Percentiles rank a stretch among this genome's conserved stretches.
phyloP scores from a whole-genome alignment of 2,113 vertebrate genomes.

The Eurypyga helias region DNA sequence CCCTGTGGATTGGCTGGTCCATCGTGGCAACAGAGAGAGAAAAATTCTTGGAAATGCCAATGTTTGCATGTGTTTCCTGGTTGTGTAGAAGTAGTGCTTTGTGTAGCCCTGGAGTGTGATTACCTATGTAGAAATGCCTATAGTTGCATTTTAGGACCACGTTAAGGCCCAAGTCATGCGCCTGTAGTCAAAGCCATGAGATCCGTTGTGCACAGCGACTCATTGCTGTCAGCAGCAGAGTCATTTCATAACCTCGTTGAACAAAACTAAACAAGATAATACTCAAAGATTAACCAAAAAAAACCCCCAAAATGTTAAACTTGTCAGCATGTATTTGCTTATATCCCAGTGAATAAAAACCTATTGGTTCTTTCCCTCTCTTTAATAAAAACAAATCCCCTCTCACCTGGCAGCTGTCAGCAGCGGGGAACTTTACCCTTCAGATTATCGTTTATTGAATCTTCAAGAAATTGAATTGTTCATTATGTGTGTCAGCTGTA shows the following conservation, averaged over 20 bases:
- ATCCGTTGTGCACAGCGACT: neutral
- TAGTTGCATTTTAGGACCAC: neutral
- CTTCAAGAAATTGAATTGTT: constrained; percentile 56
- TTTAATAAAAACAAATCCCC: constrained; percentile 37
- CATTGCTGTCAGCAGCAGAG: neutral
- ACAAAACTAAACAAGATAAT: neutral
- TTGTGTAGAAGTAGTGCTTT: neutral
- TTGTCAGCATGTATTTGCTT: neutral
- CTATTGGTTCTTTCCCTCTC: neutral
- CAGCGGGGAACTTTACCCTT: constrained; percentile 6
- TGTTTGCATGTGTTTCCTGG: rapidly evolving
- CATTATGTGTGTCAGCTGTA: constrained; percentile 27
- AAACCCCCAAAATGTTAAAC: neutral
- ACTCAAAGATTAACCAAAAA: neutral
- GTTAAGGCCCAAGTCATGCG: neutral
- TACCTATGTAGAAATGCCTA: rapidly evolving
- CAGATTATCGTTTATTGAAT: constrained; percentile 55
- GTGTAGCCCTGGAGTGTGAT: neutral
- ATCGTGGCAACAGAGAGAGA: neutral
- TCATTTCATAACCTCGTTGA: neutral
- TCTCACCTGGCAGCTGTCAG: constrained; percentile 52
- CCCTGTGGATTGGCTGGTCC: rapidly evolving
- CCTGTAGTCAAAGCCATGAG: neutral
- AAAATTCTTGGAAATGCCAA: neutral
- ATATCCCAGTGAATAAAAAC: neutral